A percentile compares a stretch with the other conserved stretches of the same genome.
Evolutionary conservation across 2,797 vertebrate genomes (phyloP).

Genomic region (Petrocephalus schoutedeni): DNA sequence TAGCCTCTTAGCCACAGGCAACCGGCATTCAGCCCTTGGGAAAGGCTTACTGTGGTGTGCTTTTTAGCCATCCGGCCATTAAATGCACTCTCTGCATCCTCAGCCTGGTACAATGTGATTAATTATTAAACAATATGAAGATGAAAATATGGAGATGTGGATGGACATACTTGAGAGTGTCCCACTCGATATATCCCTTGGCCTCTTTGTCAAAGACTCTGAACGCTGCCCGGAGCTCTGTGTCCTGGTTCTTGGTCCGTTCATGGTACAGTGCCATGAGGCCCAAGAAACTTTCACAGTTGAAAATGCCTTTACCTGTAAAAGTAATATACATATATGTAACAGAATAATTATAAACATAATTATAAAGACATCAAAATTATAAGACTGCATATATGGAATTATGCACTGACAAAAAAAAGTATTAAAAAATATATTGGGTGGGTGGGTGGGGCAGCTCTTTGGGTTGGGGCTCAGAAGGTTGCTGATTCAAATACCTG

Average conservation of each 20-base stretch:
- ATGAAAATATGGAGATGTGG: not conserved
- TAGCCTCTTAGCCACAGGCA: not conserved
- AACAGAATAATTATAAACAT: constrained; percentile 24
- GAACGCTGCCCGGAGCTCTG: constrained; percentile 57
- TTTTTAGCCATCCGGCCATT: not conserved
- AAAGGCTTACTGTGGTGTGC: not conserved
- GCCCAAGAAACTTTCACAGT: constrained; percentile 53
- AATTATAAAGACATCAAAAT: not conserved
- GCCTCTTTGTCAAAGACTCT: constrained; percentile 59
- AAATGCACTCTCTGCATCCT: not conserved
- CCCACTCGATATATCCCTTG: constrained; percentile 63
- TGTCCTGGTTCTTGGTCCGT: constrained; percentile 60
- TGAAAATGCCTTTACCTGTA: constrained; percentile 57
- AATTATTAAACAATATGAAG: not conserved
- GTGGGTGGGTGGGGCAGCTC: not conserved
- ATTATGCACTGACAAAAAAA: not conserved
- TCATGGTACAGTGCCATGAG: constrained; percentile 55
- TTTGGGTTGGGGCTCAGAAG: not conserved
- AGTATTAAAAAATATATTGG: not conserved
- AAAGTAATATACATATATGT: constrained; percentile 11
- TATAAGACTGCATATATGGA: not conserved
- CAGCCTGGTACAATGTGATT: not conserved
- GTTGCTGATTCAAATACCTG: not conserved
- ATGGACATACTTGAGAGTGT: constrained; percentile 53
- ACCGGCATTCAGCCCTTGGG: not conserved